These are phyloP conservation scores for Calycopis cecrops DNA, from an alignment of 1,140 invertebrate species.

Conservation along the genomic window DNA sequence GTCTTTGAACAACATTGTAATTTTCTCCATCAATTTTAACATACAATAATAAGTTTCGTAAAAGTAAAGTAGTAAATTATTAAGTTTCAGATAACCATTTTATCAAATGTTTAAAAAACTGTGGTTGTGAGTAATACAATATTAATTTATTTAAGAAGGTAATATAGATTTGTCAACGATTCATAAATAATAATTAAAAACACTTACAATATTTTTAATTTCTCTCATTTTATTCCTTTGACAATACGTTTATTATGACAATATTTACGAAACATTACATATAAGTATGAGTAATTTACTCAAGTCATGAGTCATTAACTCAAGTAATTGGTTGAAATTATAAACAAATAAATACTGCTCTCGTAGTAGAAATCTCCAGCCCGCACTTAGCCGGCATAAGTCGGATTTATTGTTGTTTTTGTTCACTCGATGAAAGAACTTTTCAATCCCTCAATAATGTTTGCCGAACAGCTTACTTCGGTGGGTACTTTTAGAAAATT, in stretches of 20 bases:
- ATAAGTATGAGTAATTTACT: slow-evolving; percentile 4
- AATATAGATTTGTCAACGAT: too few species aligned
- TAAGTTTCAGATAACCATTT: too few species aligned
- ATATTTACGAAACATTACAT: slow-evolving; percentile 7
- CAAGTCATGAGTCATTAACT: slow-evolving; percentile 8
- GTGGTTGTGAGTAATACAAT: too few species aligned
- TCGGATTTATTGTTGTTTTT: slow-evolving; percentile 68
- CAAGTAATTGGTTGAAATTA: slow-evolving; percentile 27
- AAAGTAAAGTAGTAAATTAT: too few species aligned
- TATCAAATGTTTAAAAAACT: too few species aligned
- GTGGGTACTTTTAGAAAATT: slow-evolving; percentile 16
- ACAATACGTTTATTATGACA: neutral
- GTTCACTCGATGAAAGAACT: slow-evolving; percentile 44
- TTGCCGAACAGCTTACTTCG: slow-evolving; percentile 50
- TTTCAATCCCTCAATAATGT: slow-evolving; percentile 53
- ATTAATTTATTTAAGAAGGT: too few species aligned
- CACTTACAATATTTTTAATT: too few species aligned
- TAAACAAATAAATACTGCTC: slow-evolving; percentile 22
- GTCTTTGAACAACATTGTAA: too few species aligned
- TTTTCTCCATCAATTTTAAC: too few species aligned
- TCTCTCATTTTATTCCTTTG: too few species aligned
- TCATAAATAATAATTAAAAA: too few species aligned
- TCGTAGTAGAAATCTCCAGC: slow-evolving; percentile 35
- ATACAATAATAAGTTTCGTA: too few species aligned
- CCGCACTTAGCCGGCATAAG: slow-evolving; percentile 40